Evolutionary conservation across 2,113 vertebrate species (phyloP), one percentile per base, ranked within the genome.

Genomic region (Prunella fulvescens): DNA sequence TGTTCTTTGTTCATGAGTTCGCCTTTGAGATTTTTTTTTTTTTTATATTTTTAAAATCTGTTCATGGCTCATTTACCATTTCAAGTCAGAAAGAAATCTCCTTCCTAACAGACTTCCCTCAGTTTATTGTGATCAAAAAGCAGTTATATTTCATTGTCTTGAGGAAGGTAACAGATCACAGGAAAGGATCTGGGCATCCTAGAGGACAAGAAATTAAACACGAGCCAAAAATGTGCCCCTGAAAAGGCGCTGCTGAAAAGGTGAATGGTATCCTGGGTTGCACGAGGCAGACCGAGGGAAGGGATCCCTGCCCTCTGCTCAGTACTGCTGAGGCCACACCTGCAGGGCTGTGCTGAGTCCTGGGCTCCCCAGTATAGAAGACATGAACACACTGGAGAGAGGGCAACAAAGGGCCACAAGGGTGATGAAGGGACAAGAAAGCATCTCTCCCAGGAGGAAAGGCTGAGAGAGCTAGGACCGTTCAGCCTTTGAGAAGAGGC

Each of bases 201-300:
- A 5, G 12, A 10, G 1, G 2, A 42, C 60, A 57, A 7, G 0
- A 5, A 73, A 56, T 9, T 45, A 40, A 64, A 65, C 19, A 24
- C 0, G 4, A 64, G 44, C n/a, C 74, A 54, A 45, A 33, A 42
- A 28, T 0, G 4, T 33, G 48, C 28, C 66, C 40, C 51, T 37
- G 37, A 37, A 37, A 37, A 37, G 37, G 37, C 9, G 37, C 37
- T 25, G 35, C 39, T 44, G 54, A 15, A 54, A 66, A 85, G 35
- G 24, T 24, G 28, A 29, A 7, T 1, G 19, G n/a, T 25, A 10
- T 7, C 10, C 28, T 23, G 18, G 61, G 53, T 26, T 53, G 39
- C 28, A 23, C 3, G 1, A n/a, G 15, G 35, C n/a, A 19, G 71
- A 19, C 24, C 2, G 2, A 80, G 37, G 7, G 28, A 67, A 17